phyloP scores from a whole-genome alignment of 2,797 vertebrate species.

The Selene dorsalis region DNA sequence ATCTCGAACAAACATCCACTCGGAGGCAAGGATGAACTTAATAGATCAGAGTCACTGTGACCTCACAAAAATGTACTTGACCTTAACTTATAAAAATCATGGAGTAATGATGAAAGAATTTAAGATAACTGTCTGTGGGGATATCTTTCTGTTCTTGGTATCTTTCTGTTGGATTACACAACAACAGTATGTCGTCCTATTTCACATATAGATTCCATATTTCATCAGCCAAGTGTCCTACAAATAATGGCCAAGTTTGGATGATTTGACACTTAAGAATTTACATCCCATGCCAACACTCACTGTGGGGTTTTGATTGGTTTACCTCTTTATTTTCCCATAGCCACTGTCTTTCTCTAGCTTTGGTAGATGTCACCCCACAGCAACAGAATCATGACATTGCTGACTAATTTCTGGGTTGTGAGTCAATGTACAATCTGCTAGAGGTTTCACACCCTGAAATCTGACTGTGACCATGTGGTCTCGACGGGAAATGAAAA shows the following conservation, averaged over 20 bases:
- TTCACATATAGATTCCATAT: not conserved
- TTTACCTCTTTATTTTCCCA: not conserved
- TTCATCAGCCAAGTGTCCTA: not conserved
- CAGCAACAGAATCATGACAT: conserved; percentile 9
- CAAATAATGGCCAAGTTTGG: not conserved
- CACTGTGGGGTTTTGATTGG: not conserved
- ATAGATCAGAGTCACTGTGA: too few relatives aligned
- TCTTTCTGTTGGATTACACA: not conserved
- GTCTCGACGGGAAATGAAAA: conserved; percentile 33
- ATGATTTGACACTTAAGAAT: not conserved
- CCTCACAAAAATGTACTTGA: too few relatives aligned
- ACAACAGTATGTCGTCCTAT: not conserved
- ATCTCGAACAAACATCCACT: too few relatives aligned
- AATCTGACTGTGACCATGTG: conserved; percentile 23
- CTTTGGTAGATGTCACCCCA: not conserved
- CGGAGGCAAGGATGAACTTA: too few relatives aligned
- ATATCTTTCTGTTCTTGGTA: not conserved
- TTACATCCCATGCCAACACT: not conserved
- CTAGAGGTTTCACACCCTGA: conserved; percentile 3
- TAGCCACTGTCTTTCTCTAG: not conserved
- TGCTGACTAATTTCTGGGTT: not conserved
- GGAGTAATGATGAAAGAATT: too few relatives aligned
- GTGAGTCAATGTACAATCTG: conserved; percentile 10
- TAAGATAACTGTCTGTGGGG: too few relatives aligned
- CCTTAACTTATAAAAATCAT: too few relatives aligned